These are phyloP conservation scores for Brachyptera risi DNA, from an alignment of 2,888 invertebrate genomes.

Conservation along the genomic window DNA sequence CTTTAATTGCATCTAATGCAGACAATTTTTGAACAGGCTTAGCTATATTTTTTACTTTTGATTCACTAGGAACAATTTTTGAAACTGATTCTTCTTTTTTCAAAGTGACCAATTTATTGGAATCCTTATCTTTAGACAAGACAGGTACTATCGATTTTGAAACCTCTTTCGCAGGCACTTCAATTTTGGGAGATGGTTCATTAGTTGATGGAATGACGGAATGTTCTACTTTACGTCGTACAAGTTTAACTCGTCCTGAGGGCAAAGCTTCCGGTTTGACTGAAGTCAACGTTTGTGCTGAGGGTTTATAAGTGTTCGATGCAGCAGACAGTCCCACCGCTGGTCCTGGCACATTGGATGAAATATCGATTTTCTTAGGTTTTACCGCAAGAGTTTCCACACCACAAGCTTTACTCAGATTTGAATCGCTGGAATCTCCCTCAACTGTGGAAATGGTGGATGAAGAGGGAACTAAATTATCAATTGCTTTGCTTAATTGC, in stretches of 20 bases:
- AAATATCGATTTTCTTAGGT: neutral
- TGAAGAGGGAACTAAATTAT: slow-evolving; percentile 7
- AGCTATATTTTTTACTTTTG: neutral
- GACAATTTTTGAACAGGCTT: slow-evolving; percentile 8
- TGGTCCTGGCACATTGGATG: too few species aligned
- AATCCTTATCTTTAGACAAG: too few species aligned
- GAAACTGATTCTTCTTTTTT: neutral
- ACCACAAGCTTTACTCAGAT: neutral
- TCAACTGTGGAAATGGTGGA: neutral
- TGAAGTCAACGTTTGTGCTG: too few species aligned
- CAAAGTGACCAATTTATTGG: too few species aligned
- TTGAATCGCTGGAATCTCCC: neutral
- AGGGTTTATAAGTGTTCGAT: too few species aligned
- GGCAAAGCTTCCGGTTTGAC: too few species aligned
- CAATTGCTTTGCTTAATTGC: slow-evolving; percentile 9
- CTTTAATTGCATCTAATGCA: slow-evolving; percentile 11
- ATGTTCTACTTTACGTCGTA: too few species aligned
- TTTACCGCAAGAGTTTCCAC: neutral
- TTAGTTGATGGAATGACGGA: neutral
- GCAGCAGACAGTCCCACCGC: too few species aligned
- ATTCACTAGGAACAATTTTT: neutral
- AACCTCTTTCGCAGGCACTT: neutral
- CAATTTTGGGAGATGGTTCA: neutral
- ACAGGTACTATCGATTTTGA: too few species aligned
- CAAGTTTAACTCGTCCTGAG: too few species aligned